Evolutionary conservation across 2,113 vertebrate species (phyloP).

Genomic region (Panthera uncia): DNA sequence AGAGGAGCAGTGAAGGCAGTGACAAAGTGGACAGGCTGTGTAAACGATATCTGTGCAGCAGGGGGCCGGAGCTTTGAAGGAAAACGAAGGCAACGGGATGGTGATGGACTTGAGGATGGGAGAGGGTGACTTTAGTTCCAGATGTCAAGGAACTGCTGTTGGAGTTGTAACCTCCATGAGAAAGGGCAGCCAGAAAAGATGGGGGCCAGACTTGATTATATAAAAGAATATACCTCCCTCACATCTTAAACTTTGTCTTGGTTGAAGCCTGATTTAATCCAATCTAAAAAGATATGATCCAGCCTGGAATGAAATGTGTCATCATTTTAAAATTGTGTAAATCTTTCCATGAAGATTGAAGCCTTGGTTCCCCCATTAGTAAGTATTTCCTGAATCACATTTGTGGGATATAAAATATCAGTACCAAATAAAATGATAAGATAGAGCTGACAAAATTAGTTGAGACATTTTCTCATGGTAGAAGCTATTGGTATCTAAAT

Average conservation of each 20-base stretch:
- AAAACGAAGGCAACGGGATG: background rate
- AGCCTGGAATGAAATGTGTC: background rate
- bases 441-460: background rate
- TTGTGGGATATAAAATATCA: background rate
- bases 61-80: background rate
- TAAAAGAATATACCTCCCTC: background rate
- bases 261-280: too few relatives aligned
- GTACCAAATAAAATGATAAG: background rate
- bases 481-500: background rate
- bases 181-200: background rate
- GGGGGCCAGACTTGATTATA: background rate
- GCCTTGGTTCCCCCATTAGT: background rate
- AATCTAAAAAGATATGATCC: background rate
- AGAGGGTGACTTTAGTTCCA: background rate
- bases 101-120: background rate
- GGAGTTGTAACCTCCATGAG: background rate
- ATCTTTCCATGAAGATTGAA: background rate
- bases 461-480: background rate
- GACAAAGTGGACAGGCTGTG: rapidly evolving
- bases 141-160: background rate
- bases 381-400: background rate
- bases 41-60: background rate
- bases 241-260: background rate
- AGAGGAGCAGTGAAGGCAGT: background rate
- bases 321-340: background rate